Evolutionary conservation across 2,797 vertebrate genomes (phyloP).

Genomic region (Melanotaenia parkinsoni): DNA sequence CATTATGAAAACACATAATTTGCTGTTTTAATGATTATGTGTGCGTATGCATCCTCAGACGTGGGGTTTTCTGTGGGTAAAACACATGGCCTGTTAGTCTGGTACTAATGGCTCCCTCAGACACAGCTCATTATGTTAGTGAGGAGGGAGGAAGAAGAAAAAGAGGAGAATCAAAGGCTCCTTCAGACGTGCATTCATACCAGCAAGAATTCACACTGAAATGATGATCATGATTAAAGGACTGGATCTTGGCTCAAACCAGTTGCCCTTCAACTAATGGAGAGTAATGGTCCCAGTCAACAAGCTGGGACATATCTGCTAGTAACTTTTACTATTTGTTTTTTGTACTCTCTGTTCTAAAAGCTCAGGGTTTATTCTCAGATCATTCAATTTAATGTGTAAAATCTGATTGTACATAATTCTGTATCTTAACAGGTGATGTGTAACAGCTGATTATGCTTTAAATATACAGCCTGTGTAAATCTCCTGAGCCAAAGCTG

Average conservation of each 20-base stretch:
- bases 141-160: not conserved
- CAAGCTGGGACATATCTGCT: not conserved
- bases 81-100: not conserved
- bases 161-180: not conserved
- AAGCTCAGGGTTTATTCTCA: no score
- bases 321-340: not conserved
- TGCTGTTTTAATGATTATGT: not conserved
- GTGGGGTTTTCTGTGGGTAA: no score
- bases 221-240: not conserved
- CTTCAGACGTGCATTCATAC: not conserved
- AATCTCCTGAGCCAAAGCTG: no score
- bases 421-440: no score
- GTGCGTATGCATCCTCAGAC: constrained; percentile 3
- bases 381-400: not conserved
- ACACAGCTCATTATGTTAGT: constrained; percentile 35
- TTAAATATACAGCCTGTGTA: no score
- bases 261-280: not conserved
- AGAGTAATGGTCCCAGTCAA: not conserved
- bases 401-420: no score
- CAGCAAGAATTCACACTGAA: not conserved
- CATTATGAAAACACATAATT: not conserved
- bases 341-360: no score
- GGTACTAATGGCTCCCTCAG: constrained; percentile 43
- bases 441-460: no score
- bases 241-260: not conserved